Percentiles rank a stretch among this genome's conserved stretches.
Conservation (phyloP, 2,797 vertebrate species). For the Pterois miles region DNA sequence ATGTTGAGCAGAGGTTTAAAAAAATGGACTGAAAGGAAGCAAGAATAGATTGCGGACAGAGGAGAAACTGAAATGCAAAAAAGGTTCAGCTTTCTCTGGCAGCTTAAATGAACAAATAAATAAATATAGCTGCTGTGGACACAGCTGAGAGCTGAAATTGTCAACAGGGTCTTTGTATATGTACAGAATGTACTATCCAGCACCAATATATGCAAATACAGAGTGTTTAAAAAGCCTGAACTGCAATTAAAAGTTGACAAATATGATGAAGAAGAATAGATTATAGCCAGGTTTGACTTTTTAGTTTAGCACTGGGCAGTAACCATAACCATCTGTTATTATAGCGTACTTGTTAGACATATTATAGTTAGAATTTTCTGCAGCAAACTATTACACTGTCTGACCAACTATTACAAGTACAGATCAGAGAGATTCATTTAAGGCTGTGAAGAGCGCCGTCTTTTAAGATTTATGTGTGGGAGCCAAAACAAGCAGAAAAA, state of each 20-base stretch:
- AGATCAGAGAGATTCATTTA: neutral
- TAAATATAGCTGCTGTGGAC: constrained; percentile 1
- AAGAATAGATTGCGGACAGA: constrained; percentile 17
- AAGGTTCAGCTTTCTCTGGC: constrained; percentile 11
- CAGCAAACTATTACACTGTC: neutral
- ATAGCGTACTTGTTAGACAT: neutral
- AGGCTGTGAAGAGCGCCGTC: neutral
- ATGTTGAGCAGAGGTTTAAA: neutral
- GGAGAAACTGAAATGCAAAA: constrained; percentile 11
- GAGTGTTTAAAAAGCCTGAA: neutral
- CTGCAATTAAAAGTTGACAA: neutral
- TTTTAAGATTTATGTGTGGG: neutral
- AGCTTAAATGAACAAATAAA: neutral
- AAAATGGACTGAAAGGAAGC: neutral
- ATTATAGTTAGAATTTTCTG: neutral
- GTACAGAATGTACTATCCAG: neutral
- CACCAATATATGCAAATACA: constrained; percentile 1
- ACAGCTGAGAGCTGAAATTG: neutral
- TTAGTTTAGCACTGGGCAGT: neutral
- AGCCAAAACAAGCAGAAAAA: neutral
- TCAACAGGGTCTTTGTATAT: neutral
- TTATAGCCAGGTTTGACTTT: neutral
- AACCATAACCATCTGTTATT: neutral
- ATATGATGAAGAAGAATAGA: neutral
- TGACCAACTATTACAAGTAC: neutral